A percentile compares a stretch with the other conserved stretches of the same genome.
Evolutionary conservation across 2,797 vertebrate genomes (phyloP).

Genomic region (Rhinoraja longicauda): DNA sequence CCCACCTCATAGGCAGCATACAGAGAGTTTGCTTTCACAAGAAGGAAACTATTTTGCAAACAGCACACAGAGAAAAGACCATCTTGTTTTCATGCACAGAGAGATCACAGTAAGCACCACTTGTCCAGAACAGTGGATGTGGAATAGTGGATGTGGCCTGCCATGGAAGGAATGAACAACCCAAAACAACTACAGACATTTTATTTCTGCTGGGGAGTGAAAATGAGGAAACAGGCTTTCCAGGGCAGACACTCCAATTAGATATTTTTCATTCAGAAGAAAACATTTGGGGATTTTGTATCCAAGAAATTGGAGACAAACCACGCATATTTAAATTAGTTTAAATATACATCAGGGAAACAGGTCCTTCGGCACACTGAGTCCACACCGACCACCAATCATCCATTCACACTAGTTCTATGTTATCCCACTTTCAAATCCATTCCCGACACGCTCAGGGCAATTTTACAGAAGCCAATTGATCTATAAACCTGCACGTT

Average conservation of each 20-base stretch:
- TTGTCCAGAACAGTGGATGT: neutral
- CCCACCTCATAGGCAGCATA: neutral
- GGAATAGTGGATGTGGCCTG: neutral
- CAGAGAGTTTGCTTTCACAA: neutral
- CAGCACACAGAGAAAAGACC: neutral
- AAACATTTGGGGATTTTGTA: neutral
- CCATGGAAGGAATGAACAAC: neutral
- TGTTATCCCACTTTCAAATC: too few relatives aligned
- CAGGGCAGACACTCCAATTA: neutral
- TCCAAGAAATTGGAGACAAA: neutral
- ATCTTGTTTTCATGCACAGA: neutral
- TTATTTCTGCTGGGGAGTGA: neutral
- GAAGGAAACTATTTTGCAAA: neutral
- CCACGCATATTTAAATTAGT: too few relatives aligned
- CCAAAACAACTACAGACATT: neutral
- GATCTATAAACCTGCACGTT: too few relatives aligned
- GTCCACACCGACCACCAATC: too few relatives aligned
- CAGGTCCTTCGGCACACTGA: too few relatives aligned
- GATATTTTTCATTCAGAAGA: neutral
- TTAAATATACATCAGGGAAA: too few relatives aligned
- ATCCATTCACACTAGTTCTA: too few relatives aligned
- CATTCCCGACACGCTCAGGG: too few relatives aligned
- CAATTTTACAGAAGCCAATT: too few relatives aligned
- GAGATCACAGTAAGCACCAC: neutral
- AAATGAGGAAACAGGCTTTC: too few relatives aligned